Base-by-base conservation (phyloP, 37 sponge, comb jelly and placozoan species). In the Chondrilla cf. caribensis region DNA sequence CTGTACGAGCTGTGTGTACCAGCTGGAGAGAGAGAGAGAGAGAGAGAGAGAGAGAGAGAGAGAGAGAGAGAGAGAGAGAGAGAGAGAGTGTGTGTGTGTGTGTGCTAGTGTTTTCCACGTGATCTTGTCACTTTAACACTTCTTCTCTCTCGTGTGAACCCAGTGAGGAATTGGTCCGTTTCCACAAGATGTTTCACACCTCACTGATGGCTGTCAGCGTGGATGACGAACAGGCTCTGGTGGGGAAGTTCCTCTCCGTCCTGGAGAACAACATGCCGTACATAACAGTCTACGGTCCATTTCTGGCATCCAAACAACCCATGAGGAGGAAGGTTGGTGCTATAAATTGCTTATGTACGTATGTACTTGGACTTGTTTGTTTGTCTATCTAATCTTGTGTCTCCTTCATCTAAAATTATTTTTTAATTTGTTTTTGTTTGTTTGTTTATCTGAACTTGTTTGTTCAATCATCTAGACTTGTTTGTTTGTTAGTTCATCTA, bases 211-310 rank as follows among this genome's bases (percentile, higher is more conserved):
- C 84, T 0, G 75, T 85, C 2, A 78, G 71, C 55, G 59, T 76
- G 22, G 70, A 82, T 36, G 70, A 84, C 22, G 92, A 91, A 44
- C 73, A 87, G 41, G 43, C 29, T 4, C 43, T 73, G 7, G 25
- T 73, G 11, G 21, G 76, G 43, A 37, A 25, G 17, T 79, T 91
- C 19, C 65, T 91, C 39, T 57, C 66, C 21, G 64, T 79, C 26
- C 81, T 87, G 11, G 92, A 91, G 65, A 58, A 68, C 54, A 79
- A 70, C 58, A 62, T 84, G 54, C 83, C 86, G 6, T 77, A 84
- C 35, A 84, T 91, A 64, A 79, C 88, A 31, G 82, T 87, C 75
- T 91, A 91, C 62, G 84, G 70, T 11, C 64, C 81, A 47, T 85
- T 82, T 80, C 62, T 81, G 66, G 81, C 79, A 33, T 47, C 66